These are phyloP conservation scores for Anastrepha ludens DNA, from an alignment of 1,140 invertebrate species.

Conservation along the genomic window DNA sequence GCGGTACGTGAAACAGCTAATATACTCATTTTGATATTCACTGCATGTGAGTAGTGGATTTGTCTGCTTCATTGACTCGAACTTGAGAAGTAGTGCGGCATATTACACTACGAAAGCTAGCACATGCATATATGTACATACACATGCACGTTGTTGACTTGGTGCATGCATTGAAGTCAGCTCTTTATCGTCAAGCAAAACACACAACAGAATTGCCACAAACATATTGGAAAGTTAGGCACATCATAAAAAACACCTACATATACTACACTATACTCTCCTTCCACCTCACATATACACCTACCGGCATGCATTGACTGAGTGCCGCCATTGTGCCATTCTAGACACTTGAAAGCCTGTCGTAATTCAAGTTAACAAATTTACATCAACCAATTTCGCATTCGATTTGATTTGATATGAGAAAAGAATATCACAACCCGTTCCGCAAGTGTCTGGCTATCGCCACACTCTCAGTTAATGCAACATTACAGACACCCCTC, in stretches of 20 bases:
- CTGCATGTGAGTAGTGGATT: neutral
- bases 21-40: neutral
- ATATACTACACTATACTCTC: neutral
- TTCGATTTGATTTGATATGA: constrained; percentile 54
- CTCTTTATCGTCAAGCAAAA: neutral
- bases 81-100: neutral
- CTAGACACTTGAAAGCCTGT: constrained; percentile 37
- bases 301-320: neutral
- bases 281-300: neutral
- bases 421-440: constrained; percentile 26
- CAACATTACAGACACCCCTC: neutral
- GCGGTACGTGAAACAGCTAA: neutral
- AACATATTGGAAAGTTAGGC: constrained; percentile 12
- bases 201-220: constrained; percentile 13
- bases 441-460: constrained; percentile 39
- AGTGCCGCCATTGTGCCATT: constrained; percentile 21
- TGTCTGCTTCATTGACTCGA: constrained; percentile 10
- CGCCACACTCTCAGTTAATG: neutral
- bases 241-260: constrained; percentile 18
- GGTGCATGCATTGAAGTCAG: neutral
- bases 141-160: neutral
- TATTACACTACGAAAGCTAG: neutral
- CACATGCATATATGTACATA: neutral
- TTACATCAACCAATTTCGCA: constrained; percentile 52
- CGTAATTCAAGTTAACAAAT: constrained; percentile 51